These are phyloP conservation scores for Cosmia pyralina DNA, from an alignment of 2,888 invertebrate genomes.

Conservation along the genomic window DNA sequence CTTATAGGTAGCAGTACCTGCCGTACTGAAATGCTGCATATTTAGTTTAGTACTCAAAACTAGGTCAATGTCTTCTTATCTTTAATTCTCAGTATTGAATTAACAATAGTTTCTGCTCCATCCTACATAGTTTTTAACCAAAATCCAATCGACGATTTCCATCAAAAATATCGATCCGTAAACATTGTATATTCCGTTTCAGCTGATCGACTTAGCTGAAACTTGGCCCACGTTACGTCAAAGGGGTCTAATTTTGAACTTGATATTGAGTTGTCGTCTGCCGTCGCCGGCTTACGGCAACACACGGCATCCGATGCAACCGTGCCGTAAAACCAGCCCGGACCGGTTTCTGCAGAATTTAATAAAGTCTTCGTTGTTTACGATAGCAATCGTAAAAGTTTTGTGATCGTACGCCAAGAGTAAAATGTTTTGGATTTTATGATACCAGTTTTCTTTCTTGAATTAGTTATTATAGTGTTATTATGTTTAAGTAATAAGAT, in stretches of 20 bases:
- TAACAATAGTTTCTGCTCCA: neutral
- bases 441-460: slow-evolving; percentile 49
- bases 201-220: slow-evolving; percentile 30
- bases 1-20: neutral
- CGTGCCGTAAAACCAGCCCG: slow-evolving; percentile 35
- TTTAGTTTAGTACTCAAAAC: neutral
- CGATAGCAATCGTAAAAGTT: slow-evolving; percentile 79
- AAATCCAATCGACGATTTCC: neutral
- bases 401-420: slow-evolving; percentile 63
- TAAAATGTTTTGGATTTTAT: slow-evolving; percentile 71
- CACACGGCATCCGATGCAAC: slow-evolving; percentile 52
- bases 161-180: slow-evolving; percentile 10
- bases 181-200: slow-evolving; percentile 31
- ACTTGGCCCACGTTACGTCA: slow-evolving; percentile 54
- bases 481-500: slow-evolving; percentile 37
- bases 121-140: neutral
- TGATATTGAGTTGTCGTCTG: slow-evolving; percentile 61
- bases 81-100: neutral
- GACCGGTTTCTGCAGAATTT: slow-evolving; percentile 75
- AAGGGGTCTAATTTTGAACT: slow-evolving; percentile 60
- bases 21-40: neutral
- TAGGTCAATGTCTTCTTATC: too few relatives aligned
- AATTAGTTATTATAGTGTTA: slow-evolving; percentile 43
- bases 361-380: slow-evolving; percentile 81
- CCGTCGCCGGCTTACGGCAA: slow-evolving; percentile 32